Base-by-base conservation (phyloP, 1,140 invertebrate genomes). In the Drosophila murphyi region DNA sequence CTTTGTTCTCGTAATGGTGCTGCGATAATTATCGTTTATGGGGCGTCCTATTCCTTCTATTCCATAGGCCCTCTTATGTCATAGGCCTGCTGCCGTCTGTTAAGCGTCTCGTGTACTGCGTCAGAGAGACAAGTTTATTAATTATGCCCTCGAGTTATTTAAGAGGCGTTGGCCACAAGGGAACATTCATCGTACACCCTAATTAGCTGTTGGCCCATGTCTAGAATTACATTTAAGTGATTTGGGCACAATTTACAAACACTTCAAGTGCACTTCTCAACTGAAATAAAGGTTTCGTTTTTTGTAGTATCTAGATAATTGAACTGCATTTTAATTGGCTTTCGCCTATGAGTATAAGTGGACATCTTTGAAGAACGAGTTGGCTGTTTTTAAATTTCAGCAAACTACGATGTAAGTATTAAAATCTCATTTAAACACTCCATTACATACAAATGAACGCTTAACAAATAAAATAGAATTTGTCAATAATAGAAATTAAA, bases 21-120 rank as follows among this genome's bases (percentile, higher is more conserved):
- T 87, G 79, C 77, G 83, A 87, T 87, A 87, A 87, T 87, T 87
- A 87, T 87, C 76, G 56, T 67, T 70, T 59, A 64, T 31, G 72
- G 41, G 47, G 54, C 29, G 28, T 51, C 20, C 32, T 31, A 20
- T 52, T 43, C 34, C 29, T 20, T 20, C 20, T 34, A 55, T 20
- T 12, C 12, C 6, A 7, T 77, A 5, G 50, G 28, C 55, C 55
- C 20, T 20, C 20, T 20, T 20, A 20, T 20, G 20, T 20, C 20
- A 10, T n/a, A 41, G 39, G 39, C 7, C 39, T 41, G 0, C 32
- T 51, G 45, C 52, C 63, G 76, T 81, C 73, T 86, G 69, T 82
- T 76, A 70, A 64, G 31, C 67, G 82, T 82, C 70, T 77, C 69
- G 76, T 71, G 65, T 82, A 76, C 70, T 76, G 65, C 68, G 80